Percentiles rank a stretch among this genome's conserved stretches.
Conservation (phyloP, 1,140 invertebrate genomes). For the Ridgeia piscesae region DNA sequence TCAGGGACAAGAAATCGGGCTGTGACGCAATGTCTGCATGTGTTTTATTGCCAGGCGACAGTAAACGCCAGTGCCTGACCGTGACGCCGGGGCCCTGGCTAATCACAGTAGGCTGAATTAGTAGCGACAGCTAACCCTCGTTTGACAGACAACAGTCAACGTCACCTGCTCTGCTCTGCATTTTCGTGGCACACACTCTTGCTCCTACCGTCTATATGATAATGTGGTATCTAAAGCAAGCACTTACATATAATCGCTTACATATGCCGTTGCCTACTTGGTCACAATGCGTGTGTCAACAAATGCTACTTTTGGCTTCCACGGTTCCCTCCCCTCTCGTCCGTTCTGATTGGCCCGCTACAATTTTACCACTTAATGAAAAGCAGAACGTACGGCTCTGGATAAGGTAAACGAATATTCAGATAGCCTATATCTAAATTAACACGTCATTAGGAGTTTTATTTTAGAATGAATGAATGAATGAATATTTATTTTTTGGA, state of each 20-base stretch:
- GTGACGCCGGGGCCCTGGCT: neutral
- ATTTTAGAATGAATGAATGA: too few species aligned
- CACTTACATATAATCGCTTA: neutral
- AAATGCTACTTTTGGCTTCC: neutral
- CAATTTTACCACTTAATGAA: neutral
- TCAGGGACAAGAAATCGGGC: neutral
- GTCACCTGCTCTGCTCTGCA: neutral
- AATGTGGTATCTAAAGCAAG: neutral
- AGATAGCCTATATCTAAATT: neutral
- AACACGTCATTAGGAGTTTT: too few species aligned
- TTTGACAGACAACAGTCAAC: neutral
- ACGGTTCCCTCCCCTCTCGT: slow-evolving; percentile 2
- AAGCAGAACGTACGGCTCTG: neutral
- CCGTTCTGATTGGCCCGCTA: neutral
- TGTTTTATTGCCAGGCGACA: neutral
- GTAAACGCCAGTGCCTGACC: neutral
- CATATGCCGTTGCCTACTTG: neutral
- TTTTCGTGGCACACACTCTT: neutral
- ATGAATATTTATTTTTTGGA: too few species aligned
- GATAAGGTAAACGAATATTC: neutral
- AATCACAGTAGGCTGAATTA: too few species aligned
- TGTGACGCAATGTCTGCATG: neutral
- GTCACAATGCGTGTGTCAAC: neutral
- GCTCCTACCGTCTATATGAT: neutral
- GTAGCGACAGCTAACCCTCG: neutral